These are phyloP conservation scores for Cynopterus sphinx DNA, from an alignment of 2,797 vertebrate species.

Conservation along the genomic window DNA sequence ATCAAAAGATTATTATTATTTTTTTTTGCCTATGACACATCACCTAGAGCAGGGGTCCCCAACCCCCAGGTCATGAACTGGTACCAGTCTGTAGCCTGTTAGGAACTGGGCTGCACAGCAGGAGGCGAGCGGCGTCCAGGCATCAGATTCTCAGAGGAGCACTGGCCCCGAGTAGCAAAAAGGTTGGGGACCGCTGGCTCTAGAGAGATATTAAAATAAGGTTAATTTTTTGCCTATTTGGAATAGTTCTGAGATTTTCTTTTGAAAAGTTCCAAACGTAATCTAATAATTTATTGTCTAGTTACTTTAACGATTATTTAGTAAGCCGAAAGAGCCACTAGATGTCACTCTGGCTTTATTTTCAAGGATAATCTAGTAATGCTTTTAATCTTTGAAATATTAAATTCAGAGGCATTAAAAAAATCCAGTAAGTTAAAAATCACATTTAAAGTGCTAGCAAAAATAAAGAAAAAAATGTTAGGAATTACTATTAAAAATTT, in stretches of 20 bases:
- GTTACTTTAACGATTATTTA: neutral
- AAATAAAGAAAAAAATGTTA: neutral
- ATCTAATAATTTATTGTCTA: neutral
- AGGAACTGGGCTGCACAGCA: no score
- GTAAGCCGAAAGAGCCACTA: slow-evolving; percentile 49
- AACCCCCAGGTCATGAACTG: no score
- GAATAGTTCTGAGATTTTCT: neutral
- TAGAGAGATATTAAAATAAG: slow-evolving; percentile 4
- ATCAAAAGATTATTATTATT: neutral
- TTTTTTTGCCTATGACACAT: slow-evolving; percentile 12
- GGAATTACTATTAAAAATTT: neutral
- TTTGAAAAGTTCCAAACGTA: neutral
- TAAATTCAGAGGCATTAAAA: neutral
- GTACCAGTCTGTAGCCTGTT: no score
- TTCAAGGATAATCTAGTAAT: neutral
- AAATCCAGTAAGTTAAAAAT: neutral
- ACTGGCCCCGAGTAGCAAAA: no score
- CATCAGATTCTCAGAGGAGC: no score
- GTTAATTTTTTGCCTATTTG: neutral
- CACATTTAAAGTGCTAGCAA: neutral
- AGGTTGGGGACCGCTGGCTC: no score
- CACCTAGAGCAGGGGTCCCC: no score
- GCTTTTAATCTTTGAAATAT: slow-evolving; percentile 1
- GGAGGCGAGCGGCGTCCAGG: no score
- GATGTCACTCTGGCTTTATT: slow-evolving; percentile 66